Conservation (phyloP, 2,888 invertebrate species). For the Metacarcinus magister region DNA sequence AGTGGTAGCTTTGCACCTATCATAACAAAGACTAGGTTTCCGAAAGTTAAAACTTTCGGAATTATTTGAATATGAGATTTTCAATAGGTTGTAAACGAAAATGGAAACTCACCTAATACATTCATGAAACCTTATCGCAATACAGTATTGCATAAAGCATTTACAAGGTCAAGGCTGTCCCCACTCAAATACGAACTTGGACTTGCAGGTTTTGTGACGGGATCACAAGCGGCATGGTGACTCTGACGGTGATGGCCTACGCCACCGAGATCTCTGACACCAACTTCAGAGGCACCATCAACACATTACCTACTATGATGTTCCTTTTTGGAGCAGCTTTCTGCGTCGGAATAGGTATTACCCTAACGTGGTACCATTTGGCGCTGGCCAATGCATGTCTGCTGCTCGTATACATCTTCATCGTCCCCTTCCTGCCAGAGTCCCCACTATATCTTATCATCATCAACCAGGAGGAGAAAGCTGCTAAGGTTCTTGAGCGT, state of each 20-base stretch:
- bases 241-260: constrained; percentile 33
- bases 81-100: not conserved
- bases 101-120: not conserved
- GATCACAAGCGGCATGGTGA: constrained; percentile 42
- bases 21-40: not conserved
- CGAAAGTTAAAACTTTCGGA: not conserved
- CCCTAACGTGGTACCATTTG: constrained; percentile 67
- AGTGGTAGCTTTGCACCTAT: not conserved
- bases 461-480: constrained; percentile 41
- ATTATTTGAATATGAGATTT: too few species aligned
- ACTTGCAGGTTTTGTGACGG: constrained; percentile 59
- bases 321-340: constrained; percentile 40
- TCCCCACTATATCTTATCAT: constrained; percentile 73
- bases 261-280: constrained; percentile 62
- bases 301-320: not conserved
- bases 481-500: constrained; percentile 46
- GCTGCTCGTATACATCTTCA: constrained; percentile 3
- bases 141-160: not conserved
- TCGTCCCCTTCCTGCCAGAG: constrained; percentile 73
- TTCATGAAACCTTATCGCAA: not conserved
- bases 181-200: not conserved
- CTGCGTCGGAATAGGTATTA: not conserved
- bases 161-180: not conserved
- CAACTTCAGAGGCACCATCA: constrained; percentile 17
- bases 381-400: constrained; percentile 56